A percentile compares a stretch with the other conserved stretches of the same genome.
These are phyloP conservation scores for Phoxinus phoxinus DNA, from an alignment of 2,113 vertebrate species.

Conservation along the genomic window DNA sequence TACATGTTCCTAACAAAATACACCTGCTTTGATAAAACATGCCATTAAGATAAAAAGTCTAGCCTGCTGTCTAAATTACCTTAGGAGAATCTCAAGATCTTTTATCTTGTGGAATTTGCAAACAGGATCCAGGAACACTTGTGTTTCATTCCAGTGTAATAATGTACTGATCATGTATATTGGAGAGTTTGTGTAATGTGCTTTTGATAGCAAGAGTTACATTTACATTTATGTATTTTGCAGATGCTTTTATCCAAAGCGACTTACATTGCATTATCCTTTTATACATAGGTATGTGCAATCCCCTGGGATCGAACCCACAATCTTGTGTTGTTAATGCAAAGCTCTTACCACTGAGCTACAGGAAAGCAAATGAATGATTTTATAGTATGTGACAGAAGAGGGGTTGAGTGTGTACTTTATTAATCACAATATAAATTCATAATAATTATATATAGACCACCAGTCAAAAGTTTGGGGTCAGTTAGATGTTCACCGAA, in stretches of 20 bases:
- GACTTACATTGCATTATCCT: too few species aligned
- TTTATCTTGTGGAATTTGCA: background rate
- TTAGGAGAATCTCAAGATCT: background rate
- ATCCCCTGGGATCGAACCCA: too few species aligned
- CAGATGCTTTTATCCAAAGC: too few species aligned
- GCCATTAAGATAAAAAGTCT: background rate
- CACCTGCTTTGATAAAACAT: background rate
- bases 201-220: constrained; percentile 21
- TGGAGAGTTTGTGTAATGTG: constrained; percentile 16
- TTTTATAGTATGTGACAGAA: background rate
- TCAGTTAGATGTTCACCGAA: too few species aligned
- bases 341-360: too few species aligned
- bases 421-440: too few species aligned
- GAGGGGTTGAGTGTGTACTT: background rate
- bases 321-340: too few species aligned
- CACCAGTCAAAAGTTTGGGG: too few species aligned
- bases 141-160: background rate
- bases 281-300: too few species aligned
- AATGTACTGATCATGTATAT: background rate
- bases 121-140: constrained; percentile 2
- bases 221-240: too few species aligned
- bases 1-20: background rate
- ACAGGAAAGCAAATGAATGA: too few species aligned
- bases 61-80: background rate
- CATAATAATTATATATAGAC: too few species aligned